A percentile compares a stretch with the other conserved stretches of the same genome.
Conservation (phyloP, 2,888 invertebrate genomes). For the Pollenia amentaria region DNA sequence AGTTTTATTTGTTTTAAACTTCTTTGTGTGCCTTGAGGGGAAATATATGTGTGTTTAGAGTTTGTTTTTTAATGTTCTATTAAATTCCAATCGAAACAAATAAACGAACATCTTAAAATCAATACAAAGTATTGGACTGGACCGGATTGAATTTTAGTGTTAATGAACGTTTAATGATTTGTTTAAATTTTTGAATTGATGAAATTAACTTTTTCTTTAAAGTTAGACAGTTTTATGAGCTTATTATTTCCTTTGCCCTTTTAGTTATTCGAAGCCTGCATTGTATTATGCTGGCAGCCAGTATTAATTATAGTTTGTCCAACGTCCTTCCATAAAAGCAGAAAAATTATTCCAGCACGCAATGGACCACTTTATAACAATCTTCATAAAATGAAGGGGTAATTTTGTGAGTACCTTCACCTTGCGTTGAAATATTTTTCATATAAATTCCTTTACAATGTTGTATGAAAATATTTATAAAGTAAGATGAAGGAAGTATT, state of each 20-base stretch:
- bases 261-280: not conserved
- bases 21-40: not conserved
- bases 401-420: no score
- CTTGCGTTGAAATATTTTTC: no score
- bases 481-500: no score
- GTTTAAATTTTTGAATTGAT: slow-evolving; percentile 2
- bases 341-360: no score
- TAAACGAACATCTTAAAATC: not conserved
- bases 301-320: no score
- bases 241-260: not conserved
- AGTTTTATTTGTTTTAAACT: not conserved
- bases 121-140: not conserved
- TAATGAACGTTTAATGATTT: slow-evolving; percentile 54
- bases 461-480: no score
- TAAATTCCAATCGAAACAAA: slow-evolving; percentile 25
- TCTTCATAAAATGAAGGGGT: no score
- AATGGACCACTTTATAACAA: no score
- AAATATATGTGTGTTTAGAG: not conserved
- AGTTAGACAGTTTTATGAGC: not conserved
- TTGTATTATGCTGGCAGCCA: no score
- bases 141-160: slow-evolving; percentile 17
- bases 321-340: no score
- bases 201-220: not conserved
- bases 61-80: not conserved
- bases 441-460: no score